Base-by-base conservation (phyloP, 2,888 invertebrate genomes). In the Drosophila putrida region DNA sequence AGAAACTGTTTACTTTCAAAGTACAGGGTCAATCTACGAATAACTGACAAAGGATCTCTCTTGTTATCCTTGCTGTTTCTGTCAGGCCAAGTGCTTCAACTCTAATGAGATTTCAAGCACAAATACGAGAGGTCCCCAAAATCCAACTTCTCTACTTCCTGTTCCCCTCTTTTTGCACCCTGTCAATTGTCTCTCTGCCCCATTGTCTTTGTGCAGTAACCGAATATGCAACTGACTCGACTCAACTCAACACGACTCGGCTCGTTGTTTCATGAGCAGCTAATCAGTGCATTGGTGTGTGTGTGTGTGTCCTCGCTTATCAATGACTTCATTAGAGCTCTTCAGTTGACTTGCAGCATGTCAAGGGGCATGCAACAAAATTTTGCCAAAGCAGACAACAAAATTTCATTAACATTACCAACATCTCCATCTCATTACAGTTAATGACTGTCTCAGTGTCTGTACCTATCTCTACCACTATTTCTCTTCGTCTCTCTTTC, bases 371-470 rank as follows among this genome's bases (percentile, higher is more conserved):
- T 57, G 36, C 62, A 36, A 54, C 51, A 66, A 66, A 82, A 68
- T 71, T 77, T 71, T 71, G 79, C 38, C 38, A n/a, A 27, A 41
- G 15, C 75, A 58, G 28, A 60, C 72, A 87, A 78, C 86, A 88
- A 85, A 88, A 89, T 85, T 88, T 83, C 81, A 83, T 89, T 89
- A 85, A 75, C 88, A 87, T 85, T 89, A 76, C 78, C 76, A 85
- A 27, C 13, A 13, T 4, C 47, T 57, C 57, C 41, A 63, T 75
- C 84, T 89, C 87, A 89, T 85, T 85, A 89, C 73, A 75, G 78
- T 73, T 75, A 77, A 88, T 88, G 83, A 75, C 70, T 77, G 76
- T 72, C 41, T 43, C 41, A 3, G 11, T 53, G 35, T 53, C 4
- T 35, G 13, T 55, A 10, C 5, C 20, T 10, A 9, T 33, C 11